Conservation (phyloP, 2,888 invertebrate species). For the Odontocolon sp. region DNA sequence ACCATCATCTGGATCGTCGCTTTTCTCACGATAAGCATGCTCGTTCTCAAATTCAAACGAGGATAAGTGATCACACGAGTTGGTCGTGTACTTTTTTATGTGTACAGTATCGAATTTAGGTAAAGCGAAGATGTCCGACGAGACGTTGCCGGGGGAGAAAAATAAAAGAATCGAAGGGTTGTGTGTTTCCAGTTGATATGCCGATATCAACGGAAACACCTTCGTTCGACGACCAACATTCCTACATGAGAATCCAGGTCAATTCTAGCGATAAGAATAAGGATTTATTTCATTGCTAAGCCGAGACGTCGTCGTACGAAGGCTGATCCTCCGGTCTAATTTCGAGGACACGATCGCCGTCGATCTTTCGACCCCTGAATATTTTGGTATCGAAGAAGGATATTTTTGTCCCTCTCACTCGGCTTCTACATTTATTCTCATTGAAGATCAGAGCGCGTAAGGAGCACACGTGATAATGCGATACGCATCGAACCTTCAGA, state of each 20-base stretch:
- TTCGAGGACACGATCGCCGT: not conserved
- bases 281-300: not conserved
- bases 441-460: not conserved
- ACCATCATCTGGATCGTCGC: constrained; percentile 93
- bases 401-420: not conserved
- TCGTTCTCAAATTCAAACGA: constrained; percentile 91
- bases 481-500: not conserved
- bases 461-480: not conserved
- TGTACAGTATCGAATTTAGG: constrained; percentile 47
- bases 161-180: not conserved
- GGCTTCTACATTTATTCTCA: not conserved
- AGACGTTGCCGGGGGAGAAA: not conserved
- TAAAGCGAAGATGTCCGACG: constrained; percentile 14
- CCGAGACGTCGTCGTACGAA: not conserved
- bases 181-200: constrained; percentile 3
- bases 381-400: not conserved
- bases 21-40: constrained; percentile 90
- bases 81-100: constrained; percentile 21
- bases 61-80: constrained; percentile 82
- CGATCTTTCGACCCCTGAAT: constrained; percentile 2
- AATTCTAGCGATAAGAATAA: constrained; percentile 18
- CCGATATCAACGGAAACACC: not conserved
- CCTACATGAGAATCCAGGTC: constrained; percentile 2
- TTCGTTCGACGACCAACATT: not conserved
- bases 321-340: not conserved